Conservation (phyloP, 2,113 vertebrate genomes). For the Urocitellus parryii region DNA sequence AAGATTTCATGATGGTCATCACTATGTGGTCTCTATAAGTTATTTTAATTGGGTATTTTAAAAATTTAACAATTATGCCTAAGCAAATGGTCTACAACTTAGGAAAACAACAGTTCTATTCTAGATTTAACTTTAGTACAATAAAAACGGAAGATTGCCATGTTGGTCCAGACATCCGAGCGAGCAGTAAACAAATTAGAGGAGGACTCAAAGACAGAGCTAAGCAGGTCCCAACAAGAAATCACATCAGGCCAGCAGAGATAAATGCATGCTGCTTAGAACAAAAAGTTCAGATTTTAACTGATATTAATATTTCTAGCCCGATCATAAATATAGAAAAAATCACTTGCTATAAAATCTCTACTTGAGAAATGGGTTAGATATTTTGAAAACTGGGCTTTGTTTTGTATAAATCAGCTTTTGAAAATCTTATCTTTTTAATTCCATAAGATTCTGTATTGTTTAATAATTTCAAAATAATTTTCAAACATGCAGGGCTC, state of each 20-base stretch:
- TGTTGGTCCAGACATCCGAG: background rate
- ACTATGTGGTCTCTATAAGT: background rate
- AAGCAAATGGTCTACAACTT: background rate
- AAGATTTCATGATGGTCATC: background rate
- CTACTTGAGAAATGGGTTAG: background rate
- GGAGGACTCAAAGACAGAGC: too few species aligned
- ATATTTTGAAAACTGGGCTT: background rate
- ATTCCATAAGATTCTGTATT: slow-evolving; percentile 1
- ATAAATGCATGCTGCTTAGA: background rate
- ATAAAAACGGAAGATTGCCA: background rate
- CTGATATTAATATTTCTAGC: slow-evolving; percentile 45
- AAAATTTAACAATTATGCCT: background rate
- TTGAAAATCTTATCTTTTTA: slow-evolving; percentile 24
- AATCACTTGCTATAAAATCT: background rate
- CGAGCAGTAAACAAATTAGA: background rate
- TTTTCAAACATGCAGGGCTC: background rate
- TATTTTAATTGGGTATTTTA: background rate
- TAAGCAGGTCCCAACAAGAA: background rate
- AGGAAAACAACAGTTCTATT: background rate
- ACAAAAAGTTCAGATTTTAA: background rate
- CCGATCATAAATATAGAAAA: slow-evolving; percentile 20
- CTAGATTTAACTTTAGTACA: background rate
- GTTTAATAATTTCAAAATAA: slow-evolving; percentile 21
- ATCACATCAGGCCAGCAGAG: background rate
- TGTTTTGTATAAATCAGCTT: background rate